Percentiles rank a stretch among this genome's conserved stretches.
phyloP scores from a whole-genome alignment of 2,113 vertebrate species.

The Bombycilla garrulus region DNA sequence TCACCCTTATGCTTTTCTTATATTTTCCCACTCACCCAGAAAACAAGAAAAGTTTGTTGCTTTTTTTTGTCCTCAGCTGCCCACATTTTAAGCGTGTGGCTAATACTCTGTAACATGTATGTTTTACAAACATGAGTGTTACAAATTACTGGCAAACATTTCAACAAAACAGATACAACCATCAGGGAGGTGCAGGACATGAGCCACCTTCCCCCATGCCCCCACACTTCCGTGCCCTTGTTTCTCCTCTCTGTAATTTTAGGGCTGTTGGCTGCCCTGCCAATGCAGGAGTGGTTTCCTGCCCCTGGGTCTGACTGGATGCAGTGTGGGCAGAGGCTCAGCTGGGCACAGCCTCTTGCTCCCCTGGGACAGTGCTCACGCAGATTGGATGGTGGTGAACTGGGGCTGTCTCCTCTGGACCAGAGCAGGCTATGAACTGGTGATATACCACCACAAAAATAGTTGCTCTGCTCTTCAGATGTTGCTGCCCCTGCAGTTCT shows the following conservation, averaged over 20 bases:
- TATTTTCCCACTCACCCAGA: background rate
- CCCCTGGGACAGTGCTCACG: background rate
- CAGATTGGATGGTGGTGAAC: background rate
- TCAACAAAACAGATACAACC: background rate
- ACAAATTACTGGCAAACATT: background rate
- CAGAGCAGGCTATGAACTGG: background rate
- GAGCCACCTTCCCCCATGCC: background rate
- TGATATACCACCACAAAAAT: background rate
- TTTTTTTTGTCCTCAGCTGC: background rate
- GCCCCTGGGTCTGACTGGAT: background rate
- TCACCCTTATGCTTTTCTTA: background rate
- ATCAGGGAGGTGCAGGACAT: background rate
- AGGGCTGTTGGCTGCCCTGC: background rate
- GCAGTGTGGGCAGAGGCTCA: rapidly evolving
- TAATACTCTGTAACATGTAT: background rate
- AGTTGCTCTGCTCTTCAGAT: background rate
- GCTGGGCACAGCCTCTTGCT: background rate
- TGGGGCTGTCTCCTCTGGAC: background rate
- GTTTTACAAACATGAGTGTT: background rate
- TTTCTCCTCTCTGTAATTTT: background rate
- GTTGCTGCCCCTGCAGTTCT: background rate
- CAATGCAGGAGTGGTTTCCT: background rate
- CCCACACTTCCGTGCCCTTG: background rate
- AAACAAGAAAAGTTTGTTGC: background rate
- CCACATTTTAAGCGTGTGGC: background rate